phyloP scores from a whole-genome alignment of 2,888 invertebrate species.

The Drosophila emarginata region DNA sequence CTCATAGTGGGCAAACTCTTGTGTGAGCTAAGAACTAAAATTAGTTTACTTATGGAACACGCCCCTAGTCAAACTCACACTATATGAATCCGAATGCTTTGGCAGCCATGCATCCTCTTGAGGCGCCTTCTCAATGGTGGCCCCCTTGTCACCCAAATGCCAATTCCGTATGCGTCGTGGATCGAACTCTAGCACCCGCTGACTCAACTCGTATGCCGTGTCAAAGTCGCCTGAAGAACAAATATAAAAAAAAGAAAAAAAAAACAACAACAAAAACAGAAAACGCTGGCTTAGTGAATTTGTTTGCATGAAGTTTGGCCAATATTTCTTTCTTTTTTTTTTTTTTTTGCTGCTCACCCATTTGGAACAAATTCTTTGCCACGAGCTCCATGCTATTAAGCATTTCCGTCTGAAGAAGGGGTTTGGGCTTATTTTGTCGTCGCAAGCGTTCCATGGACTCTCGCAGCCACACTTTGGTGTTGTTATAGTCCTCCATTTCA shows the following conservation, averaged over 20 bases:
- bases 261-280: constrained; percentile 1
- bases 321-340: constrained; percentile 12
- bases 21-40: constrained; percentile 50
- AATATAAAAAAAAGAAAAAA: constrained; percentile 26
- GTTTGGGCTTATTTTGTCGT: constrained; percentile 84
- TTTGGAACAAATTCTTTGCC: constrained; percentile 70
- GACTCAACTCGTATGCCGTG: constrained; percentile 70
- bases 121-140: constrained; percentile 14
- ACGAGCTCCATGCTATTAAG: constrained; percentile 74
- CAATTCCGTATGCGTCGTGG: constrained; percentile 66
- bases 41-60: constrained; percentile 1
- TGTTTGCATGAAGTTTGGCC: constrained; percentile 35
- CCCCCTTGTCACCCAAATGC: constrained; percentile 60
- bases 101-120: constrained; percentile 24
- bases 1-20: constrained; percentile 82
- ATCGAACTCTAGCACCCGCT: constrained; percentile 68
- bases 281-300: constrained; percentile 33
- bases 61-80: constrained; percentile 38
- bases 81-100: constrained; percentile 49
- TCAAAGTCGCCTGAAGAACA: constrained; percentile 64
- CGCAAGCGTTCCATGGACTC: constrained; percentile 91
- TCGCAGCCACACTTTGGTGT: constrained; percentile 97
- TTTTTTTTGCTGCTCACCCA: constrained; percentile 59
- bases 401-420: constrained; percentile 24
- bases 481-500: constrained; percentile 94